phyloP scores from a whole-genome alignment of 2,113 vertebrate species.

The Helogale parvula region DNA sequence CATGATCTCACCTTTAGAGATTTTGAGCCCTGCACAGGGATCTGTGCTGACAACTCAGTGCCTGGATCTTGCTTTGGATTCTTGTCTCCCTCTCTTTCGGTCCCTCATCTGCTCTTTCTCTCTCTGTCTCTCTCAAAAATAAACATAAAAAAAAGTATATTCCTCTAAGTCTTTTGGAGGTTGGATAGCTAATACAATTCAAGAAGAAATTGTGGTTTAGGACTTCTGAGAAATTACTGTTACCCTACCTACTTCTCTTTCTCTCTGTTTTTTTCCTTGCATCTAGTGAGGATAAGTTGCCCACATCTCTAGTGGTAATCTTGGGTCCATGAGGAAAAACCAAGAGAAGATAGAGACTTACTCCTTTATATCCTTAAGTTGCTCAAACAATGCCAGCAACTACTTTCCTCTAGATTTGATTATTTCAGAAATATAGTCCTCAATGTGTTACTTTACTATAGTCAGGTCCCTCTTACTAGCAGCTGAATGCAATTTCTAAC shows the following conservation, averaged over 20 bases:
- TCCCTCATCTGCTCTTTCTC: too few relatives aligned
- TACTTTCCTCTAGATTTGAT: not conserved
- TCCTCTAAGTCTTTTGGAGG: not conserved
- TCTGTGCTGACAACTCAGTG: too few relatives aligned
- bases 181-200: not conserved
- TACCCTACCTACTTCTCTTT: fast-evolving
- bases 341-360: not conserved
- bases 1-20: too few relatives aligned
- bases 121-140: too few relatives aligned
- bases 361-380: not conserved
- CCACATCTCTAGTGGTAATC: not conserved
- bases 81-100: too few relatives aligned
- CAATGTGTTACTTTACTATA: not conserved
- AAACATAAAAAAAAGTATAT: not conserved
- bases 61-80: too few relatives aligned
- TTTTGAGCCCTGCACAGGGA: too few relatives aligned
- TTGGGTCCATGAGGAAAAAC: not conserved
- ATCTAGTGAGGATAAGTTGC: not conserved
- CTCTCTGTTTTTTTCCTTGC: not conserved
- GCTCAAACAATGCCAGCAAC: not conserved
- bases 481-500: not conserved
- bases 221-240: not conserved
- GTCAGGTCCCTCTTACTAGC: not conserved
- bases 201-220: not conserved
- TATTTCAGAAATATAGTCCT: not conserved